A percentile compares a stretch with the other conserved stretches of the same genome.
These are phyloP conservation scores for Cistogaster globosa DNA, from an alignment of 2,888 invertebrate species.

Conservation along the genomic window DNA sequence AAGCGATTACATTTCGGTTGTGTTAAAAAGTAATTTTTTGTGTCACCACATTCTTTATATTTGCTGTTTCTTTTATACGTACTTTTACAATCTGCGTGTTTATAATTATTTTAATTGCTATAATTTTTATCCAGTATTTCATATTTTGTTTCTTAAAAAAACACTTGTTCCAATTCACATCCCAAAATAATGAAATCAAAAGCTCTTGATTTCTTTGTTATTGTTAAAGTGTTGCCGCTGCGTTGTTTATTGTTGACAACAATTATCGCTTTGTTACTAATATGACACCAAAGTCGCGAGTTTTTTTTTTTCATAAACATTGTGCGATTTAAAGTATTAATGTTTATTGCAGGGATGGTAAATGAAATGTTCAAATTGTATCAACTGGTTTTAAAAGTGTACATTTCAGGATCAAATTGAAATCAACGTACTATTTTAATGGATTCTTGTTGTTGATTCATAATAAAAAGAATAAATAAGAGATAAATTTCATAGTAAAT, in stretches of 20 bases:
- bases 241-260: slow-evolving; percentile 38
- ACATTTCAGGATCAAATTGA: no score
- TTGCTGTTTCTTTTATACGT: no score
- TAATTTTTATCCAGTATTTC: slow-evolving; percentile 32
- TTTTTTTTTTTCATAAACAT: background rate
- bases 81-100: slow-evolving; percentile 50
- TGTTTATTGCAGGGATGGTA: no score
- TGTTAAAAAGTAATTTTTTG: slow-evolving; percentile 14
- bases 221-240: slow-evolving; percentile 2
- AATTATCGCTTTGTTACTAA: slow-evolving; percentile 61
- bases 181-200: slow-evolving; percentile 52
- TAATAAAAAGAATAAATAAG: no score
- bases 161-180: slow-evolving; percentile 63
- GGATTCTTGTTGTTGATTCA: no score
- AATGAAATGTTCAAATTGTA: no score
- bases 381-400: no score
- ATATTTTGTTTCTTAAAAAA: slow-evolving; percentile 7
- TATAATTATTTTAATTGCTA: slow-evolving; percentile 67
- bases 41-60: background rate
- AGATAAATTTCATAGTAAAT: no score
- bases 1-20: slow-evolving; percentile 7
- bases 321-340: no score
- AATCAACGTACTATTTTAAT: no score
- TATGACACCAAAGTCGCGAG: slow-evolving; percentile 47
- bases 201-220: slow-evolving; percentile 33